Conservation (phyloP, 2,797 vertebrate genomes). For the Hoplostethus atlanticus region DNA sequence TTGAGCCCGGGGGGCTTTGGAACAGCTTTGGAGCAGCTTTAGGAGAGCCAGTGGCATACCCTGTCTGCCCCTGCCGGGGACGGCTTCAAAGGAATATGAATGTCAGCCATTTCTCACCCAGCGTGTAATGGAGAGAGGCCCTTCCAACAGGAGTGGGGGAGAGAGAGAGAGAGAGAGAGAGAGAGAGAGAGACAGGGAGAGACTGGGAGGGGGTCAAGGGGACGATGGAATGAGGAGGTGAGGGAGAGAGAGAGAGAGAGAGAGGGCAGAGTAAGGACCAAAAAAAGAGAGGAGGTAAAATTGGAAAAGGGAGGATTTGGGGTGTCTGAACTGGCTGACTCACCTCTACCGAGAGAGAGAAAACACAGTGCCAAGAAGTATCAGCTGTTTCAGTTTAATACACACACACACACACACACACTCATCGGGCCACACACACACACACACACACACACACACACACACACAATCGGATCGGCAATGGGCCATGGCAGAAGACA, state of each 20-base stretch:
- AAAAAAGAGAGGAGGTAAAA: neutral
- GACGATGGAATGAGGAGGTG: slow-evolving; percentile 2
- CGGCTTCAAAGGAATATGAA: slow-evolving; percentile 84
- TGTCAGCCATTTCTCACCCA: slow-evolving; percentile 84
- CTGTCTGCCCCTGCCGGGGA: slow-evolving; percentile 73
- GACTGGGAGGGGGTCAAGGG: slow-evolving; percentile 12
- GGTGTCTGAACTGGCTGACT: neutral
- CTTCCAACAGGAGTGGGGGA: slow-evolving; percentile 60
- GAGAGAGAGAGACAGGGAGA: slow-evolving; percentile 5
- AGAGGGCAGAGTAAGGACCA: neutral
- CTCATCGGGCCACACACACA: neutral
- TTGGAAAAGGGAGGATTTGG: neutral
- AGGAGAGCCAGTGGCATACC: slow-evolving; percentile 71
- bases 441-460: neutral
- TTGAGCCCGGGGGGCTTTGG: slow-evolving; percentile 83
- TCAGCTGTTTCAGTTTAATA: neutral
- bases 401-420: neutral
- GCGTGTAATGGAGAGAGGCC: slow-evolving; percentile 76
- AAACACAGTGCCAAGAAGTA: neutral
- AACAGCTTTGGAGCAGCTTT: slow-evolving; percentile 76
- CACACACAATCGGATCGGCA: neutral
- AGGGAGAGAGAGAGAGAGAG: slow-evolving; percentile 21
- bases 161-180: too few species aligned
- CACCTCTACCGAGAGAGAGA: neutral
- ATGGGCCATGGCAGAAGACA: neutral